These are phyloP conservation scores for Setophaga coronata DNA, from an alignment of 2,113 vertebrate genomes.

Conservation along the genomic window DNA sequence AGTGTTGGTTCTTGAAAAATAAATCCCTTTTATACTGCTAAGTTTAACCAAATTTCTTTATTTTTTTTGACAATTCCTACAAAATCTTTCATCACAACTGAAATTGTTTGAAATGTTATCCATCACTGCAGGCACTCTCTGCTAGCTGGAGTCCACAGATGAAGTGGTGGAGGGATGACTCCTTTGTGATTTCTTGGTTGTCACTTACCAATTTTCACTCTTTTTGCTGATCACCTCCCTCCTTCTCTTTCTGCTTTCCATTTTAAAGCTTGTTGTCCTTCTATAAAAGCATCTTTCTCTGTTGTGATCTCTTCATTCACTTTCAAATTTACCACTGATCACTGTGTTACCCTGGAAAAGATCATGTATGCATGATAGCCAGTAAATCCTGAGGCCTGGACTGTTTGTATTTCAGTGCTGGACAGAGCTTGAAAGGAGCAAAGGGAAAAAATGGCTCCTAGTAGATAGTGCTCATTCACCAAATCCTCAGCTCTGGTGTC, in stretches of 20 bases:
- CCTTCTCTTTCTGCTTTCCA: neutral
- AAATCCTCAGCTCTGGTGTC: neutral
- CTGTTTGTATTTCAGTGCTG: neutral
- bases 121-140: neutral
- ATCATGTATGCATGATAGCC: neutral
- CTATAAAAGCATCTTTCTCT: neutral
- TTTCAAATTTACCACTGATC: neutral
- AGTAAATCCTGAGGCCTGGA: neutral
- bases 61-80: neutral
- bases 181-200: neutral
- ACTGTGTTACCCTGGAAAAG: neutral
- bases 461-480: neutral
- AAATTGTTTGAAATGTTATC: neutral
- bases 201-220: neutral
- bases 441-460: neutral
- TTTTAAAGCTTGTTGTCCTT: neutral
- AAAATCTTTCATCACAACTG: neutral
- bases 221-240: neutral
- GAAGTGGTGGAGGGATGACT: neutral
- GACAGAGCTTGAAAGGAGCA: neutral
- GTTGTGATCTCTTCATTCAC: neutral
- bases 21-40: neutral
- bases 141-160: neutral
- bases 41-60: neutral
- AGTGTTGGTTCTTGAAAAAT: neutral